Conservation (phyloP, 2,797 vertebrate species). For the Danionella dracula region DNA sequence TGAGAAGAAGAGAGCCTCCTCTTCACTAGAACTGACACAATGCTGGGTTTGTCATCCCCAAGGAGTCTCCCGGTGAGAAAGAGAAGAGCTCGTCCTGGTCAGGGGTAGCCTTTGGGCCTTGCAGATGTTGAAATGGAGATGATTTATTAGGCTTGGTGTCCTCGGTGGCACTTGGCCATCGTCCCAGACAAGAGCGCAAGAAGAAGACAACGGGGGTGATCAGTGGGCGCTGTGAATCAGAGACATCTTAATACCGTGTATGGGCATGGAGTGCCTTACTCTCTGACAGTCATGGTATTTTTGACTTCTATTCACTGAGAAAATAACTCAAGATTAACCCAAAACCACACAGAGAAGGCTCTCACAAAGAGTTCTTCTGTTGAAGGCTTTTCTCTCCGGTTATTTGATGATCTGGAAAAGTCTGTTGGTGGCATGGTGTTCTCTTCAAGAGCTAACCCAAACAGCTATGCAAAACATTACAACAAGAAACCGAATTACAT, state of each 20-base stretch:
- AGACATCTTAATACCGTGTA: constrained; percentile 74
- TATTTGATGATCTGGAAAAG: neutral
- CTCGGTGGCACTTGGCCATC: constrained; percentile 88
- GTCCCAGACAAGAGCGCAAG: constrained; percentile 75
- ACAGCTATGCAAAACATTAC: too few species aligned
- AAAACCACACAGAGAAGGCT: constrained; percentile 62
- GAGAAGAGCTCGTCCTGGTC: constrained; percentile 77
- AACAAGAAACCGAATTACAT: too few species aligned
- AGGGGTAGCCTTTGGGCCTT: constrained; percentile 77
- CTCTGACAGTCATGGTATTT: constrained; percentile 72
- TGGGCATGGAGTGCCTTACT: constrained; percentile 66
- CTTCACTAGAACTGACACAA: constrained; percentile 87
- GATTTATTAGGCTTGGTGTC: constrained; percentile 90
- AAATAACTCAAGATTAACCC: constrained; percentile 70
- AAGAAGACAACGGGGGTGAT: constrained; percentile 57
- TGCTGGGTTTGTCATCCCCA: constrained; percentile 82
- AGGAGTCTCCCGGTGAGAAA: constrained; percentile 82
- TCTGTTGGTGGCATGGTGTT: neutral
- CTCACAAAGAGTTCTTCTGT: constrained; percentile 43
- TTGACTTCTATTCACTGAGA: constrained; percentile 60
- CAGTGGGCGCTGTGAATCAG: constrained; percentile 47
- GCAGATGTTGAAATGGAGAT: constrained; percentile 89
- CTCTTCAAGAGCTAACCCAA: neutral
- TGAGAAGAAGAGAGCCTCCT: constrained; percentile 82
- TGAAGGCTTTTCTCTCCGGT: neutral